phyloP scores from a whole-genome alignment of 2,113 vertebrate genomes.

The Pipra filicauda region DNA sequence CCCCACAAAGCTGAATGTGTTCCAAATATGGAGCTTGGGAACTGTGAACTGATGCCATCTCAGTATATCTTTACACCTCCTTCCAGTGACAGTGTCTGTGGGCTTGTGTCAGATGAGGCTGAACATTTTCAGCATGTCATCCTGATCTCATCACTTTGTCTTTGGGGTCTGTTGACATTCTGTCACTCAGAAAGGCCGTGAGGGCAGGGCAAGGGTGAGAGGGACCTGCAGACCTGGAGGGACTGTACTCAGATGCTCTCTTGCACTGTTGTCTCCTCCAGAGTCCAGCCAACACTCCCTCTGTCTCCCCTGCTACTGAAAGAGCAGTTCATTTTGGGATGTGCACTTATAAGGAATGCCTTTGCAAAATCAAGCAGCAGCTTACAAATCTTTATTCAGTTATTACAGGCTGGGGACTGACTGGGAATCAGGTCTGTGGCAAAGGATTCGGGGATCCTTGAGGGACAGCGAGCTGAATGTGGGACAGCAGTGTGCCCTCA shows the following conservation, averaged over 20 bases:
- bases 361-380: not conserved
- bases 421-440: not conserved
- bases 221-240: not conserved
- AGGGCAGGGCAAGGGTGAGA: not conserved
- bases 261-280: not conserved
- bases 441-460: not conserved
- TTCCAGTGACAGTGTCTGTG: not conserved
- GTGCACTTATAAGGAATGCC: not conserved
- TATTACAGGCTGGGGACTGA: not conserved
- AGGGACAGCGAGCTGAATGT: not conserved
- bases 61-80: not conserved
- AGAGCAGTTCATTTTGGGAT: not conserved
- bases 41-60: not conserved
- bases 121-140: not conserved
- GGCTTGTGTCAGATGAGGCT: not conserved
- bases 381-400: not conserved
- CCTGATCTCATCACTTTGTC: not conserved
- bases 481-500: not conserved
- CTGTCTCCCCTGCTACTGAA: not conserved
- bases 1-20: not conserved
- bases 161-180: not conserved
- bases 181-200: not conserved
- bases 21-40: not conserved
- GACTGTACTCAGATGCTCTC: not conserved
- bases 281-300: not conserved